Percentiles rank a stretch among this genome's conserved stretches.
phyloP scores from a whole-genome alignment of 2,797 vertebrate genomes.

The Chelon auratus region DNA sequence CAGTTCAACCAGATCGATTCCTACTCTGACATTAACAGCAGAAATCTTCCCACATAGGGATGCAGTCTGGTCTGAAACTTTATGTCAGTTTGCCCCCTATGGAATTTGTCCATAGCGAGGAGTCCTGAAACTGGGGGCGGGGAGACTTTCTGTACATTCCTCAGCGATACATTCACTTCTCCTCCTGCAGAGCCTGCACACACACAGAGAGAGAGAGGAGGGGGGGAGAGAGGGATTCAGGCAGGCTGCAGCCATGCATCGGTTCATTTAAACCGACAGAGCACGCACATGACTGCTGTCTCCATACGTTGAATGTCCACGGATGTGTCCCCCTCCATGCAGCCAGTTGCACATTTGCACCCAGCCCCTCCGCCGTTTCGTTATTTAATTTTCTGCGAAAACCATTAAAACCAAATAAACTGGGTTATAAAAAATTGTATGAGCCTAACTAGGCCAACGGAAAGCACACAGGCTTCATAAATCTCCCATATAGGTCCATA shows the following conservation, averaged over 20 bases:
- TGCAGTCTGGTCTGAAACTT: slow-evolving; percentile 72
- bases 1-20: slow-evolving; percentile 61
- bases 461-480: slow-evolving; percentile 6
- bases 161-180: slow-evolving; percentile 78
- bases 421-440: slow-evolving; percentile 53
- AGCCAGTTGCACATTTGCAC: not conserved
- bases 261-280: slow-evolving; percentile 63
- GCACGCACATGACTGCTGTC: slow-evolving; percentile 48
- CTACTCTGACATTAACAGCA: slow-evolving; percentile 50
- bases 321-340: not conserved
- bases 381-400: slow-evolving; percentile 29
- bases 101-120: slow-evolving; percentile 74
- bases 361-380: slow-evolving; percentile 29
- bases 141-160: slow-evolving; percentile 82
- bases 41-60: slow-evolving; percentile 58
- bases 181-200: slow-evolving; percentile 51
- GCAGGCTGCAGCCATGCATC: slow-evolving; percentile 64
- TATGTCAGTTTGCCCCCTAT: slow-evolving; percentile 77
- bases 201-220: not conserved
- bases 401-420: slow-evolving; percentile 17
- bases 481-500: not conserved
- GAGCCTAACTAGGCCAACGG: slow-evolving; percentile 2
- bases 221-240: too few relatives aligned
- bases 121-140: slow-evolving; percentile 70
- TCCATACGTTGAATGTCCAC: slow-evolving; percentile 34